Percentiles rank a stretch among this genome's conserved stretches.
phyloP scores from a whole-genome alignment of 2,888 invertebrate species.

The Drosophila sordidula region DNA sequence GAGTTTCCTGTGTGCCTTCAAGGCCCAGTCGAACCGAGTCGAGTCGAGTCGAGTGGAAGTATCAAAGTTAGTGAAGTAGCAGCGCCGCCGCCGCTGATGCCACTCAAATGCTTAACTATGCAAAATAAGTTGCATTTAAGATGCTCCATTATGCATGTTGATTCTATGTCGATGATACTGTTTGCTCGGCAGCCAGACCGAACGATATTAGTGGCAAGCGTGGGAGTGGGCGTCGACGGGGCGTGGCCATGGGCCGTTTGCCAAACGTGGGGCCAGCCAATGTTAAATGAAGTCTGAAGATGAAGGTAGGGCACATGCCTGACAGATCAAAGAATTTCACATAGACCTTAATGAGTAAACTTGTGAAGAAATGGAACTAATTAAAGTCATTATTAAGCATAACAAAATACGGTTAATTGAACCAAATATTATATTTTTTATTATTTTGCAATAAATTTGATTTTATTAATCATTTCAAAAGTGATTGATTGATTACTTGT shows the following conservation, averaged over 20 bases:
- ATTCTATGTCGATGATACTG: slow-evolving; percentile 76
- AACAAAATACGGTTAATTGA: not conserved
- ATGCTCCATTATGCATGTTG: slow-evolving; percentile 83
- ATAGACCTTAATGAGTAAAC: slow-evolving; percentile 1
- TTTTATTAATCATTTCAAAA: too few species aligned
- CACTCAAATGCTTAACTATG: slow-evolving; percentile 82
- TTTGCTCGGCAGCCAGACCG: slow-evolving; percentile 36
- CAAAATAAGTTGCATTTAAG: slow-evolving; percentile 82
- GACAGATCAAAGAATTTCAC: slow-evolving; percentile 54
- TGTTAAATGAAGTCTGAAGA: slow-evolving; percentile 58
- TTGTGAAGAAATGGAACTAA: not conserved
- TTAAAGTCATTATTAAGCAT: not conserved
- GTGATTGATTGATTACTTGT: too few species aligned
- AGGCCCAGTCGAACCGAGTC: slow-evolving; percentile 8
- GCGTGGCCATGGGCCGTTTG: slow-evolving; percentile 29
- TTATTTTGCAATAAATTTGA: too few species aligned
- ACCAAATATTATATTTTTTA: not conserved
- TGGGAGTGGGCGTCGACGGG: not conserved
- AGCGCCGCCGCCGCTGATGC: slow-evolving; percentile 49
- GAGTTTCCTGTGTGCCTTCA: slow-evolving; percentile 64
- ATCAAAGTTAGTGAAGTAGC: slow-evolving; percentile 78
- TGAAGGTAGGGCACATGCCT: slow-evolving; percentile 34
- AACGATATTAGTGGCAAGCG: slow-evolving; percentile 30
- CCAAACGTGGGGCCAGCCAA: slow-evolving; percentile 44
- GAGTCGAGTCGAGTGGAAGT: slow-evolving; percentile 76